Base-by-base conservation (phyloP, 1,140 invertebrate genomes). In the Aphis craccivora region DNA sequence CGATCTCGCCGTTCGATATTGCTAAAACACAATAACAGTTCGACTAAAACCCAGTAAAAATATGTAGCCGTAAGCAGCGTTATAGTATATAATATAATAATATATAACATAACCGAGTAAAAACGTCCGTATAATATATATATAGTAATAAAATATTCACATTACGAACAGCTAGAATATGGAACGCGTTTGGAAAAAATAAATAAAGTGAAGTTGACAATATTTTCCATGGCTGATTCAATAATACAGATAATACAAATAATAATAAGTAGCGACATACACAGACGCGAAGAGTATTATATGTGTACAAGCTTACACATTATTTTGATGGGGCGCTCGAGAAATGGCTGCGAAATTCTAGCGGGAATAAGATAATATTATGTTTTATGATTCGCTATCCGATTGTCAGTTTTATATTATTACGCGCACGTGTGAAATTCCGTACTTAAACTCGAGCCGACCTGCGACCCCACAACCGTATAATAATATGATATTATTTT, bases 351-450 rank as follows among this genome's bases (percentile, higher is more conserved):
- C 30, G 86, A 35, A 35, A 51, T 20, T 48, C 45, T 35, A 14
- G n/a, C 45, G 87, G 48, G 48, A 89, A 89, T 53, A 53, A 51
- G n/a, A 51, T 51, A 25, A 76, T 76, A 76, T 76, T 30, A 14
- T 51, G n/a, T 53, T 89, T 89, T 53, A 53, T 37, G n/a, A 30
- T 88, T 51, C 25, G 87, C 87, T 23, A 51, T 53, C 48, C 86
- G 48, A 88, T 48, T 35, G n/a, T 89, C 87, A 23, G n/a, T 89
- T 35, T 89, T 48, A 35, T 88, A 35, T 88, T 88, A 88, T 51
- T 88, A 51, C 45, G 20, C 18, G n/a, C 86, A 88, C 86, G 84
- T 45, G 84, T 86, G 43, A n/a, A 48, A 48, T 86, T 86, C 43
- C 84, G 30, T 25, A 86, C 84, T 20, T 20, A 48, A n/a, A 7